Evolutionary conservation across 2,888 invertebrate species (phyloP).

Genomic region (Clostera curtula): DNA sequence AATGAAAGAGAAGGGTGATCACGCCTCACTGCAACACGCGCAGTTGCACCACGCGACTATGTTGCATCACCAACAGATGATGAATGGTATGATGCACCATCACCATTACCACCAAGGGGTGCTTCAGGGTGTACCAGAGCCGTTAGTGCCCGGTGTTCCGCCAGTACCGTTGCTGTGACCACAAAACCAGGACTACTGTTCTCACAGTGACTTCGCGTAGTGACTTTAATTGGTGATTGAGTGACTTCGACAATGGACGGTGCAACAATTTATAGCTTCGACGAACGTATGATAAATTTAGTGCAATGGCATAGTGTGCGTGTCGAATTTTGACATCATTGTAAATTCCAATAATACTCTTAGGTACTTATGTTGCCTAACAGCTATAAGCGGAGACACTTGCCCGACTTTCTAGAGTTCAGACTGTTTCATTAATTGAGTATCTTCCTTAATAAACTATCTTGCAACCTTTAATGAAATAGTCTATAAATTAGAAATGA

Average conservation of each 20-base stretch:
- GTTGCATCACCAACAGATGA: slow-evolving; percentile 72
- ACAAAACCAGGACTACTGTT: slow-evolving; percentile 44
- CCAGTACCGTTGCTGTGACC: slow-evolving; percentile 73
- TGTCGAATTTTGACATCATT: slow-evolving; percentile 17
- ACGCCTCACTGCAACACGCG: slow-evolving; percentile 65
- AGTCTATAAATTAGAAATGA: slow-evolving; percentile 26
- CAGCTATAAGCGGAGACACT: slow-evolving; percentile 30
- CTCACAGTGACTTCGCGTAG: slow-evolving; percentile 39
- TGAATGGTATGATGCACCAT: slow-evolving; percentile 71
- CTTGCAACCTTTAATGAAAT: slow-evolving; percentile 20
- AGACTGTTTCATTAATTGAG: slow-evolving; percentile 29
- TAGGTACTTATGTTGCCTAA: slow-evolving; percentile 25
- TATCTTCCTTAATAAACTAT: slow-evolving; percentile 8
- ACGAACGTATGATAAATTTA: slow-evolving; percentile 52
- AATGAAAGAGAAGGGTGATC: slow-evolving; percentile 76
- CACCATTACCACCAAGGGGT: slow-evolving; percentile 70
- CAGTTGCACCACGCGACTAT: slow-evolving; percentile 71
- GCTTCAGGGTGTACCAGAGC: slow-evolving; percentile 68
- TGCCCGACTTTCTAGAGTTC: slow-evolving; percentile 23
- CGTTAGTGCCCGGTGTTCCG: slow-evolving; percentile 57
- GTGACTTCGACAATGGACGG: slow-evolving; percentile 11
- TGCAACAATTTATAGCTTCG: slow-evolving; percentile 26
- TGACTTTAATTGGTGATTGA: slow-evolving; percentile 16
- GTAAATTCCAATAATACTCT: slow-evolving; percentile 30
- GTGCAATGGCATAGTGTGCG: slow-evolving; percentile 47